phyloP scores from a whole-genome alignment of 1,140 invertebrate species.

The Cyphomyrmex costatus region DNA sequence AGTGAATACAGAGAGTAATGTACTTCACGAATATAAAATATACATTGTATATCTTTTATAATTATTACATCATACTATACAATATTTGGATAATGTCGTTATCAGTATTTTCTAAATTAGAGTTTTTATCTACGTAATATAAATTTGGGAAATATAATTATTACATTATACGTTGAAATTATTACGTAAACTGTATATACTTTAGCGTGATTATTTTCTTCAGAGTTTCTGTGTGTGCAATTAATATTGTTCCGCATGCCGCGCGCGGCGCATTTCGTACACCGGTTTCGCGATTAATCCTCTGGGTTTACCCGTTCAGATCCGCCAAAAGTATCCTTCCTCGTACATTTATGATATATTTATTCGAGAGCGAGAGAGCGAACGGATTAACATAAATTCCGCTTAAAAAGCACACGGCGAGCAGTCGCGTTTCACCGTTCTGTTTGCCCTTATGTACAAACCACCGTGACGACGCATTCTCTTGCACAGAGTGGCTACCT shows the following conservation, averaged over 20 bases:
- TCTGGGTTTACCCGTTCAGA: slow-evolving; percentile 18
- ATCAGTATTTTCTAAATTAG: not conserved
- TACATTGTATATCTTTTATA: not conserved
- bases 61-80: not conserved
- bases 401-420: slow-evolving; percentile 29
- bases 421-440: not conserved
- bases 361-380: not conserved
- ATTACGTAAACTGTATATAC: not conserved
- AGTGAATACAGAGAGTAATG: not conserved
- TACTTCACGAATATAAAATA: slow-evolving; percentile 2
- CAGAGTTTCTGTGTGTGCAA: not conserved
- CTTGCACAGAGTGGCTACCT: not conserved
- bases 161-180: not conserved
- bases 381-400: slow-evolving; percentile 59
- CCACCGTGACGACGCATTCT: slow-evolving; percentile 5
- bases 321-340: slow-evolving; percentile 36
- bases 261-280: slow-evolving; percentile 5
- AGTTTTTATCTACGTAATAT: not conserved
- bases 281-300: slow-evolving; percentile 24
- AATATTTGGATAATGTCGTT: not conserved
- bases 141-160: not conserved
- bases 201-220: not conserved
- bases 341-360: slow-evolving; percentile 4
- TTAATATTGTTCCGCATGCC: not conserved
- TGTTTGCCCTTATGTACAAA: slow-evolving; percentile 36